These are phyloP conservation scores for Temnothorax nylanderi DNA, from an alignment of 1,140 invertebrate genomes.

Conservation along the genomic window DNA sequence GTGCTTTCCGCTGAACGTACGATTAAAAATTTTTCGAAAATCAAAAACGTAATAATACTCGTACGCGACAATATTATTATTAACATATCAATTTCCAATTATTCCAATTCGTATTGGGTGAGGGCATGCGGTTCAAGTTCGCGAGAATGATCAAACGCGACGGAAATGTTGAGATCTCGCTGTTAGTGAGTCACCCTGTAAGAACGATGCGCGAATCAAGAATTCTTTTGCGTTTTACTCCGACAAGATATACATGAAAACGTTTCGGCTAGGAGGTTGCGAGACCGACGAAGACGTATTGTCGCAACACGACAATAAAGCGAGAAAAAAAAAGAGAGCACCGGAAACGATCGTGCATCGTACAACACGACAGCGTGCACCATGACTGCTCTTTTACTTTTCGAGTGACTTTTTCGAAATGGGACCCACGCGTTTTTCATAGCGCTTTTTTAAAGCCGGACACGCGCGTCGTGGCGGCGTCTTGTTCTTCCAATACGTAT, in stretches of 20 bases:
- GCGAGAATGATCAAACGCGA: background rate
- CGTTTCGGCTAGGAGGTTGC: background rate
- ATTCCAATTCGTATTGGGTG: background rate
- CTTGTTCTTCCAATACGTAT: constrained; percentile 77
- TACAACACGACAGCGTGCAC: constrained; percentile 20
- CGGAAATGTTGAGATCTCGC: background rate
- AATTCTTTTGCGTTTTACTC: background rate
- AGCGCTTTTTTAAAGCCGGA: constrained; percentile 72
- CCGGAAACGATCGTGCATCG: constrained; percentile 29
- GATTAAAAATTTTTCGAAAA: constrained; percentile 5
- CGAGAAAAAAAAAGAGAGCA: constrained; percentile 31
- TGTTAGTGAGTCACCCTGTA: constrained; percentile 9
- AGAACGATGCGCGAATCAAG: constrained; percentile 38
- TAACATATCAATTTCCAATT: background rate
- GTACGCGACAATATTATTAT: constrained; percentile 7
- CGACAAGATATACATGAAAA: background rate
- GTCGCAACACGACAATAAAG: constrained; percentile 40
- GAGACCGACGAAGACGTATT: constrained; percentile 43
- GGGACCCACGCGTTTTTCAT: constrained; percentile 78
- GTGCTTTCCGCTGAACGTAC: background rate
- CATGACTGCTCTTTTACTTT: constrained; percentile 62
- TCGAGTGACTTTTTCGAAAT: constrained; percentile 73
- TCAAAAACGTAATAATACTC: background rate
- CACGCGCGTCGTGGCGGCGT: constrained; percentile 66
- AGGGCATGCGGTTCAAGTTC: background rate